phyloP scores from a whole-genome alignment of 1,140 invertebrate species.

The Drosophila seguyi region DNA sequence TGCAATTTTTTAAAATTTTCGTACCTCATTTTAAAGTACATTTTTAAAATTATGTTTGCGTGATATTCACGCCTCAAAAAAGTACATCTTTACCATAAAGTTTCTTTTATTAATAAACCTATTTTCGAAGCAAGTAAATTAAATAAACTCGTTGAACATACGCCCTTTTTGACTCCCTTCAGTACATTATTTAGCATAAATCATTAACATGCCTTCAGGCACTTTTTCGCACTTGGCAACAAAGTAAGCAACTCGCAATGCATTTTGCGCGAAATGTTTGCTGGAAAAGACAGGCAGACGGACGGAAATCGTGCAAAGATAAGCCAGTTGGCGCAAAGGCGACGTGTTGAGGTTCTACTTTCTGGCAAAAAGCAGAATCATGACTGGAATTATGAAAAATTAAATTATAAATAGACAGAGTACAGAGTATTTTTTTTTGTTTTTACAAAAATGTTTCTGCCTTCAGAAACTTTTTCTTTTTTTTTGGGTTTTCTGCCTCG shows the following conservation, averaged over 20 bases:
- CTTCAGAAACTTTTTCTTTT: slow-evolving; percentile 25
- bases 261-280: slow-evolving; percentile 53
- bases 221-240: slow-evolving; percentile 67
- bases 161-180: slow-evolving; percentile 10
- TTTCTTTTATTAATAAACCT: slow-evolving; percentile 1
- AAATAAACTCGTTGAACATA: slow-evolving; percentile 5
- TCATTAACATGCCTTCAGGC: slow-evolving; percentile 71
- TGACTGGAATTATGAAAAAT: slow-evolving; percentile 76
- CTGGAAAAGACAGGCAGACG: slow-evolving; percentile 20
- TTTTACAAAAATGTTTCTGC: slow-evolving; percentile 40
- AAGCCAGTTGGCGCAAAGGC: slow-evolving; percentile 18
- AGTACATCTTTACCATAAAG: too few relatives aligned
- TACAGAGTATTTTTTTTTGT: slow-evolving; percentile 10
- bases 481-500: slow-evolving; percentile 39
- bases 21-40: neutral
- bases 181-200: slow-evolving; percentile 20
- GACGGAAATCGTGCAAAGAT: slow-evolving; percentile 62
- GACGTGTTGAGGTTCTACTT: slow-evolving; percentile 62
- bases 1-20: neutral
- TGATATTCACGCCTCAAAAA: neutral
- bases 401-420: slow-evolving; percentile 70
- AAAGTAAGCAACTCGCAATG: slow-evolving; percentile 49
- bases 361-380: slow-evolving; percentile 44
- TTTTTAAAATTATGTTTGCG: neutral
- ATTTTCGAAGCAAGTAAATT: slow-evolving; percentile 1